Conservation (phyloP, 2,888 invertebrate species). For the Parnassius orleans region DNA sequence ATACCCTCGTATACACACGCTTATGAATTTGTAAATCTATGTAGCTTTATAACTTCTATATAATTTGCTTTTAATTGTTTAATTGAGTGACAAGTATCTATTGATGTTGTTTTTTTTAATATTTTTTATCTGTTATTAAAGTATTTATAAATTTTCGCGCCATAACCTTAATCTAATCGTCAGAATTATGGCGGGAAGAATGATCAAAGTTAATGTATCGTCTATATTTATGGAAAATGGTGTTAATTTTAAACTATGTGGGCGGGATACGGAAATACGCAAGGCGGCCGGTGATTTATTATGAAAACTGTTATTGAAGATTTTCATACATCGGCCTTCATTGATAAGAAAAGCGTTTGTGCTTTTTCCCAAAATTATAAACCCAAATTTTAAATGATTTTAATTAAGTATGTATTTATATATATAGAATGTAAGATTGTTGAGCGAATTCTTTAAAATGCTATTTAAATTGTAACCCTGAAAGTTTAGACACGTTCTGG, state of each 20-base stretch:
- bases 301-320: conserved; percentile 35
- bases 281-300: conserved; percentile 28
- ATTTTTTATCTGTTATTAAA: conserved; percentile 14
- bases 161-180: neutral
- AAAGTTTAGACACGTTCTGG: too few relatives aligned
- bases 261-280: conserved; percentile 2
- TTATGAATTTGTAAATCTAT: conserved; percentile 34
- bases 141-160: conserved; percentile 10
- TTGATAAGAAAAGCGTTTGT: too few relatives aligned
- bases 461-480: too few relatives aligned
- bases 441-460: too few relatives aligned
- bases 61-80: conserved; percentile 39
- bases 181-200: too few relatives aligned
- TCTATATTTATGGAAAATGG: conserved; percentile 7
- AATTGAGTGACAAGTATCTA: conserved; percentile 18
- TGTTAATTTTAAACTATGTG: neutral
- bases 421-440: too few relatives aligned
- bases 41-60: conserved; percentile 45
- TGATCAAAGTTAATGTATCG: neutral
- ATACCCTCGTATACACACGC: conserved; percentile 40
- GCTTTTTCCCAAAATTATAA: too few relatives aligned
- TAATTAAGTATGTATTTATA: too few relatives aligned
- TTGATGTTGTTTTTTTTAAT: conserved; percentile 24
- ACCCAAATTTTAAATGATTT: too few relatives aligned
- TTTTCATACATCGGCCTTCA: conserved; percentile 15